These are phyloP conservation scores for Megaleporinus macrocephalus DNA, from an alignment of 2,113 vertebrate genomes.

Conservation along the genomic window DNA sequence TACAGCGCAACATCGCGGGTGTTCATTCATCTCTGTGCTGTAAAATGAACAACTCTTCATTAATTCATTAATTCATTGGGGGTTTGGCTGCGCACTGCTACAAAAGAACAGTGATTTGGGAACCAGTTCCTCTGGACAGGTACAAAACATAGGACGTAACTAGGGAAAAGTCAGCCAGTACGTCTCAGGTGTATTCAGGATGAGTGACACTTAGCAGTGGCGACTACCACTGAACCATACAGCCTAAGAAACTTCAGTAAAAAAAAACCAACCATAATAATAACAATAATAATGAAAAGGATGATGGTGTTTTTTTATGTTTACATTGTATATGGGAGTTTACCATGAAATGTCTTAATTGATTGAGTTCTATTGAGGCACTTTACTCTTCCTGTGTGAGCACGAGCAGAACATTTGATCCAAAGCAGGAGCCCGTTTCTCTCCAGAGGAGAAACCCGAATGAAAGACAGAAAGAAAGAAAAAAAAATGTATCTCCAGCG, in stretches of 20 bases:
- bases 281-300: neutral
- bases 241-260: slow-evolving; percentile 15
- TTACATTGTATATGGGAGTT: slow-evolving; percentile 41
- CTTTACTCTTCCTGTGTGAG: slow-evolving; percentile 50
- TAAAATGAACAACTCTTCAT: too few species aligned
- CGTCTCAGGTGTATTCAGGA: slow-evolving; percentile 39
- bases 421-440: neutral
- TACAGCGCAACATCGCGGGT: too few species aligned
- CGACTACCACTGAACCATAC: neutral
- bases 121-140: neutral
- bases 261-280: neutral
- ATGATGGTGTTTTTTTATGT: slow-evolving; percentile 23
- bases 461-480: too few species aligned
- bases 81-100: neutral
- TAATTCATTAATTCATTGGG: too few species aligned
- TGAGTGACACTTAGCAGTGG: slow-evolving; percentile 3
- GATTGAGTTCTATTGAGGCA: slow-evolving; percentile 66
- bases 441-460: neutral
- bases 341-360: slow-evolving; percentile 57
- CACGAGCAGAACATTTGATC: neutral
- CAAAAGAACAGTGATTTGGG: neutral
- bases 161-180: neutral
- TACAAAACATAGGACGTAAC: neutral
- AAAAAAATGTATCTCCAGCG: too few species aligned
- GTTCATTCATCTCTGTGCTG: too few species aligned